A percentile compares a stretch with the other conserved stretches of the same genome.
Evolutionary conservation across 2,888 invertebrate species (phyloP).

Genomic region (Poecilus cupreus): DNA sequence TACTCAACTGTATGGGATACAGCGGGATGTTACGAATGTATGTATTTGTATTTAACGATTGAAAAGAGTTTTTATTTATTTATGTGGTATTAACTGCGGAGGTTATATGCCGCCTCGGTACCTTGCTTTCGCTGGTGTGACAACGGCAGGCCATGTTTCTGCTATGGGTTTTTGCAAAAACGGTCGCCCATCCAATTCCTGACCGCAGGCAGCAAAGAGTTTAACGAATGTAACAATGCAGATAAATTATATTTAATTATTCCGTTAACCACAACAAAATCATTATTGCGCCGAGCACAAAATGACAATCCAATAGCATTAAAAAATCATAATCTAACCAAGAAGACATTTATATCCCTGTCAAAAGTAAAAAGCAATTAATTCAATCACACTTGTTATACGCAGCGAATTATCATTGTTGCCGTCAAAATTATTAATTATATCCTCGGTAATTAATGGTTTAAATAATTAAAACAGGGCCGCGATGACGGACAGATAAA

Average conservation of each 20-base stretch:
- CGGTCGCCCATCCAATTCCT: too few relatives aligned
- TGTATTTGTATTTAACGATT: too few relatives aligned
- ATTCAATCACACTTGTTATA: conserved; percentile 43
- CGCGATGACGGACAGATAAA: conserved; percentile 63
- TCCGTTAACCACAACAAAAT: background rate
- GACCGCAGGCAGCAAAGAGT: too few relatives aligned
- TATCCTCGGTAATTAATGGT: conserved; percentile 62
- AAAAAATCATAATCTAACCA: conserved; percentile 34
- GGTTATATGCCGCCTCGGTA: too few relatives aligned
- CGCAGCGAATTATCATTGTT: conserved; percentile 47
- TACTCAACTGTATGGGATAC: too few relatives aligned
- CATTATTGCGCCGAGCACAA: background rate
- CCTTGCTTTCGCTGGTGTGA: too few relatives aligned
- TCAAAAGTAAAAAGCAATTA: conserved; percentile 45
- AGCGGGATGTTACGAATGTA: too few relatives aligned
- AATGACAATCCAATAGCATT: conserved; percentile 38
- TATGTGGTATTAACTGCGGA: too few relatives aligned
- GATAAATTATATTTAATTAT: conserved; percentile 14
- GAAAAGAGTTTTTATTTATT: too few relatives aligned
- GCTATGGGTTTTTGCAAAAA: background rate
- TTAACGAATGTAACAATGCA: too few relatives aligned
- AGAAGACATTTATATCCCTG: conserved; percentile 40
- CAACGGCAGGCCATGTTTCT: too few relatives aligned
- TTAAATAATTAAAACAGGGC: conserved; percentile 63
- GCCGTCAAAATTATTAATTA: conserved; percentile 51